Conservation (phyloP, 2,797 vertebrate species). For the Siniperca obscura region DNA sequence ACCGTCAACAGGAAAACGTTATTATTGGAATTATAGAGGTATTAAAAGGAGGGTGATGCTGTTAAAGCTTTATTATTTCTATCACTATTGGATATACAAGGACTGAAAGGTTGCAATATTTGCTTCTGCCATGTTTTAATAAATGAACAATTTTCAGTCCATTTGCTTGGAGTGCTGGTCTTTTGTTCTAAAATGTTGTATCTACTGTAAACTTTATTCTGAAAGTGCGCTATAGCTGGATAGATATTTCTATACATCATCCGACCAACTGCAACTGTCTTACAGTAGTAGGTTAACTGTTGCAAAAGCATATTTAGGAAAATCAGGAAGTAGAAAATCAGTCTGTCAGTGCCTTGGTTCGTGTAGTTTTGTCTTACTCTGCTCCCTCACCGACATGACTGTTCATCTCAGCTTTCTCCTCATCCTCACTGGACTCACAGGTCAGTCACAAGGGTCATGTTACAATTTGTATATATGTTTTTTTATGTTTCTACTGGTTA, state of each 20-base stretch:
- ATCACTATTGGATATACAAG: not conserved
- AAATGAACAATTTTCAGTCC: not conserved
- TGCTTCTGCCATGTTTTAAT: not conserved
- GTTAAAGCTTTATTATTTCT: not conserved
- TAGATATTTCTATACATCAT: not conserved
- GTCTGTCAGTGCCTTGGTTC: not conserved
- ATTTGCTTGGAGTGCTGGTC: not conserved
- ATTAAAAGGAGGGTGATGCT: not conserved
- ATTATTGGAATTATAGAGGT: not conserved
- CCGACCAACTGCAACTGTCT: not conserved
- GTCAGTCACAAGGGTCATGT: not conserved
- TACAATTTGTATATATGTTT: no score
- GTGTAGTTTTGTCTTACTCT: not conserved
- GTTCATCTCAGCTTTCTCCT: constrained; percentile 2
- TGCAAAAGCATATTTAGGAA: not conserved
- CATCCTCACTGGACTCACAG: not conserved
- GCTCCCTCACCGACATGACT: not conserved
- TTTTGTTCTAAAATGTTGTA: not conserved
- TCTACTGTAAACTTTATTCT: not conserved
- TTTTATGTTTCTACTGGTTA: no score
- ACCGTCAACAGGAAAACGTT: not conserved
- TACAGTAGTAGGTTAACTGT: not conserved
- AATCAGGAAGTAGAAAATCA: not conserved
- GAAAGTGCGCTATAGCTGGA: not conserved
- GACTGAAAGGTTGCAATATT: not conserved